Conservation (phyloP, 2,888 invertebrate genomes). For the Venusia cambrica region DNA sequence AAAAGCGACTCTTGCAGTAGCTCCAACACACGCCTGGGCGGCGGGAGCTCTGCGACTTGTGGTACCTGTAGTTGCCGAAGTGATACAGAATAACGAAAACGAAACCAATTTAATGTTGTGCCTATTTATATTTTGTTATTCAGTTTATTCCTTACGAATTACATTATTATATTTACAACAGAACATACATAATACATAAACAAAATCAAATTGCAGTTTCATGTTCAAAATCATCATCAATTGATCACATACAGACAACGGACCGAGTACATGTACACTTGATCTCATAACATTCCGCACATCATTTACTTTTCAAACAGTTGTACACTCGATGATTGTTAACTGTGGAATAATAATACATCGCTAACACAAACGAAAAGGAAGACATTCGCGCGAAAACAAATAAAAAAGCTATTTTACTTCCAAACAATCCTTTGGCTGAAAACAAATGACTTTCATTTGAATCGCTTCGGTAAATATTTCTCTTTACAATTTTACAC, state of each 20-base stretch:
- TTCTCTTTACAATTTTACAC: constrained; percentile 49
- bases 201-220: constrained; percentile 70
- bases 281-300: constrained; percentile 43
- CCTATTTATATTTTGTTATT: constrained; percentile 77
- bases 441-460: constrained; percentile 57
- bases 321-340: constrained; percentile 31
- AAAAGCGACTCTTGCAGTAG: no score
- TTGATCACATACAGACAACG: constrained; percentile 43
- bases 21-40: no score
- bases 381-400: constrained; percentile 59
- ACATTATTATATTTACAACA: constrained; percentile 68
- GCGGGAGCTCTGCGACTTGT: no score
- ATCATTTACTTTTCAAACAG: constrained; percentile 38
- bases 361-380: constrained; percentile 38
- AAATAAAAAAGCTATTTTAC: constrained; percentile 41
- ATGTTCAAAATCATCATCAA: constrained; percentile 39
- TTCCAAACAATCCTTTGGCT: constrained; percentile 59
- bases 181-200: constrained; percentile 68
- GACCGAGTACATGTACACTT: constrained; percentile 49
- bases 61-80: constrained; percentile 26
- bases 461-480: constrained; percentile 50
- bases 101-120: constrained; percentile 47
- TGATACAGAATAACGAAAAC: constrained; percentile 31
- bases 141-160: constrained; percentile 69
- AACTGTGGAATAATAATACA: constrained; percentile 27